These are phyloP conservation scores for Oxyura jamaicensis DNA, from an alignment of 2,113 vertebrate species.

Conservation along the genomic window DNA sequence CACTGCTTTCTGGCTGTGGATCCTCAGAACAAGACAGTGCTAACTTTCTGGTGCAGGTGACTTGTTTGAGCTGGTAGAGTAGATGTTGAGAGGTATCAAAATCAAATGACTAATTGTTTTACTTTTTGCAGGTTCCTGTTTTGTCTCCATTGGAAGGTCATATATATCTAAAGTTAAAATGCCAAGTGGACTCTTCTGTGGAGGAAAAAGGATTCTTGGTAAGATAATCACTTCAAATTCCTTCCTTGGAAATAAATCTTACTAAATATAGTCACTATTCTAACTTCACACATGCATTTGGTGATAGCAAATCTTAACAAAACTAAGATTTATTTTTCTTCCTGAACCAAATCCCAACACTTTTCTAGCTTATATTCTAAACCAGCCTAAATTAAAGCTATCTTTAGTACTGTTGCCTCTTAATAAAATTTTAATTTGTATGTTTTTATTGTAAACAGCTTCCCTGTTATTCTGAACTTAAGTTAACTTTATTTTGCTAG, in stretches of 20 bases:
- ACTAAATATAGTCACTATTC: neutral
- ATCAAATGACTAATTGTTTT: neutral
- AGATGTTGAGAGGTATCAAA: neutral
- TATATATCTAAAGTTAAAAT: slow-evolving; percentile 91
- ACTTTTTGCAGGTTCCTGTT: slow-evolving; percentile 87
- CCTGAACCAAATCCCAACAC: neutral
- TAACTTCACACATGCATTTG: neutral
- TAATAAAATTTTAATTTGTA: neutral
- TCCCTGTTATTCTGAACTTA: neutral
- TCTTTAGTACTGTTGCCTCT: neutral
- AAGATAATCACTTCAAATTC: slow-evolving; percentile 55
- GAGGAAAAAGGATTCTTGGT: slow-evolving; percentile 95
- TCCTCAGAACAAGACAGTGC: neutral
- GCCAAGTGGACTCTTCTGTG: slow-evolving; percentile 88
- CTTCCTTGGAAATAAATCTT: neutral
- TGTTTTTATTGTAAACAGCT: neutral
- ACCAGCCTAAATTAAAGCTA: neutral
- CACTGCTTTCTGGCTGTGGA: neutral
- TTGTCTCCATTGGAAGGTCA: slow-evolving; percentile 93
- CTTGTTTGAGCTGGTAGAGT: neutral
- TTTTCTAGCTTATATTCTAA: neutral
- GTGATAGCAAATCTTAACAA: neutral
- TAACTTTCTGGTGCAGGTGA: neutral
- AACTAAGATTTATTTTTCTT: neutral
- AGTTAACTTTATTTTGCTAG: neutral